A percentile compares a stretch with the other conserved stretches of the same genome.
phyloP scores from a whole-genome alignment of 2,888 invertebrate genomes.

The Mythimna vitellina region DNA sequence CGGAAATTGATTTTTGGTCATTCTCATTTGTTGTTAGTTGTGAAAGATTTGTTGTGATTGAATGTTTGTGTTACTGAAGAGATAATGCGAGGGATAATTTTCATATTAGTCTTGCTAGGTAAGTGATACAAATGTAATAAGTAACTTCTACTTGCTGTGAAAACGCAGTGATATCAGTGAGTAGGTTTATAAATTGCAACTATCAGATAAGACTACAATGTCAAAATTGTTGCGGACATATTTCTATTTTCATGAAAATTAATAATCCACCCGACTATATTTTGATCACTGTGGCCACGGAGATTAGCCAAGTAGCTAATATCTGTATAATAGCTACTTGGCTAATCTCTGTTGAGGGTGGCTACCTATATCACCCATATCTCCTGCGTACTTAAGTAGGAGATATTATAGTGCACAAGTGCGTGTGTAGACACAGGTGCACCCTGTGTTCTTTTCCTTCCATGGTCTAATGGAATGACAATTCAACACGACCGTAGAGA shows the following conservation, averaged over 20 bases:
- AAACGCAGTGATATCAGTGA: not conserved
- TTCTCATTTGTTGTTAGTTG: slow-evolving; percentile 36
- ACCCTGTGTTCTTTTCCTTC: no score
- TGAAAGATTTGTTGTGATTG: slow-evolving; percentile 21
- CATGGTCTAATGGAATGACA: no score
- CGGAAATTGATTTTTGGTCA: slow-evolving; percentile 47
- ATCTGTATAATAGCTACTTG: no score
- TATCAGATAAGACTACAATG: not conserved
- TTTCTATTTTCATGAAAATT: not conserved
- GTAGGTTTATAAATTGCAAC: not conserved
- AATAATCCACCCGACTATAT: no score
- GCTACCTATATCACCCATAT: no score
- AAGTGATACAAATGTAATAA: not conserved
- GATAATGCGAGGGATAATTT: slow-evolving; percentile 28
- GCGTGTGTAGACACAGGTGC: no score
- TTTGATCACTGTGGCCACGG: no score
- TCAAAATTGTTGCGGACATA: not conserved
- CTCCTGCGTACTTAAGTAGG: no score
- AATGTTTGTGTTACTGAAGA: slow-evolving; percentile 27
- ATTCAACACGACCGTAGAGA: no score
- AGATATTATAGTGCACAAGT: no score
- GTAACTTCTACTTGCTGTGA: not conserved
- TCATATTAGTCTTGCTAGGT: slow-evolving; percentile 23
- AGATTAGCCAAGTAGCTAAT: no score
- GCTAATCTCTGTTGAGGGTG: no score